A percentile compares a stretch with the other conserved stretches of the same genome.
Conservation (phyloP, 2,888 invertebrate genomes). For the Antitype chi region DNA sequence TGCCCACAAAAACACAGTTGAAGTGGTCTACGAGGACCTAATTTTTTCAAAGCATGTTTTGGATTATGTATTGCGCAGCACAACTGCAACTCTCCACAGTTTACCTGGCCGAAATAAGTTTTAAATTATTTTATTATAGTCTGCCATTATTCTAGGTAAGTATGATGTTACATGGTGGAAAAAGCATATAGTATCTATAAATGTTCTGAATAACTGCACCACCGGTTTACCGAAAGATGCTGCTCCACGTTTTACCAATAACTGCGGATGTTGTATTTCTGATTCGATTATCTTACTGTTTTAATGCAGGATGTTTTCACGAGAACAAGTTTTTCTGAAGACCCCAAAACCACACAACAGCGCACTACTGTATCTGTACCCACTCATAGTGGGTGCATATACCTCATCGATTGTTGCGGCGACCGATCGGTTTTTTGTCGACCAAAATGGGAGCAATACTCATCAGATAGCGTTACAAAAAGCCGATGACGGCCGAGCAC, state of each 20-base stretch:
- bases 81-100: no score
- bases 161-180: neutral
- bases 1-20: neutral
- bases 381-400: conserved; percentile 62
- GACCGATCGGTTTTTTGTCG: conserved; percentile 83
- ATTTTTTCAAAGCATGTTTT: neutral
- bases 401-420: conserved; percentile 67
- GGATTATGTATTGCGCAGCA: no score
- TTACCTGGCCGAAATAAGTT: neutral
- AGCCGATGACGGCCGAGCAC: conserved; percentile 85
- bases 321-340: conserved; percentile 51
- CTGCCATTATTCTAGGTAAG: neutral
- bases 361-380: conserved; percentile 63
- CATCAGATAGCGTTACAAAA: conserved; percentile 90
- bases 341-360: conserved; percentile 44
- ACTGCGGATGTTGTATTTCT: conserved; percentile 34
- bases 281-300: conserved; percentile 48
- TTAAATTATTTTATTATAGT: neutral
- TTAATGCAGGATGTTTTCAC: conserved; percentile 53
- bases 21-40: no score
- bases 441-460: conserved; percentile 88
- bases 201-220: neutral
- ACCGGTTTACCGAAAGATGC: neutral
- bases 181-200: neutral
- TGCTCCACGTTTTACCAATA: conserved; percentile 24